Evolutionary conservation across 1,140 invertebrate genomes (phyloP).

Genomic region (Onthophagus taurus): DNA sequence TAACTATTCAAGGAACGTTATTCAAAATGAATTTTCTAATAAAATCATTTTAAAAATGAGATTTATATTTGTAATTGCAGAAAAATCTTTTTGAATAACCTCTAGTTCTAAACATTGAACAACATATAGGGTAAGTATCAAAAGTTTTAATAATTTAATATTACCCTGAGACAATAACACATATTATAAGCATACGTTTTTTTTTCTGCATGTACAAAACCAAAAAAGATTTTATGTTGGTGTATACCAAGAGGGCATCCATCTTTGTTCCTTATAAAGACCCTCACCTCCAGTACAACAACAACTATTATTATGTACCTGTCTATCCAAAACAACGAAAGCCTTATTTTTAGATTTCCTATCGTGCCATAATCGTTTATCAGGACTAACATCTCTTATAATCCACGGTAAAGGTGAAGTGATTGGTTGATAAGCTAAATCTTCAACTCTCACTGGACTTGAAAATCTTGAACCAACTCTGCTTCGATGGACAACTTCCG

Average conservation of each 20-base stretch:
- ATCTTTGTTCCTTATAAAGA: constrained; percentile 23
- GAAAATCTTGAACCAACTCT: constrained; percentile 13
- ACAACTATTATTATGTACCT: constrained; percentile 13
- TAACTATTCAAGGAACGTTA: too few relatives aligned
- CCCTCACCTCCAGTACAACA: constrained; percentile 12
- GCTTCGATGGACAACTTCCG: neutral
- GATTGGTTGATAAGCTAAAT: constrained; percentile 18
- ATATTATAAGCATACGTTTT: too few relatives aligned
- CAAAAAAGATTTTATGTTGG: constrained; percentile 6
- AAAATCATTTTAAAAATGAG: too few relatives aligned
- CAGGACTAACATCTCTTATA: constrained; percentile 1
- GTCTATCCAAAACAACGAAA: constrained; percentile 14
- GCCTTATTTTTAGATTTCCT: constrained; percentile 7
- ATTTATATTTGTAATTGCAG: too few relatives aligned
- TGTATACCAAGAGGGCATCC: constrained; percentile 25
- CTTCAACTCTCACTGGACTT: constrained; percentile 17
- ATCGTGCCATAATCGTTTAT: too few relatives aligned
- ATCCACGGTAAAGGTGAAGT: constrained; percentile 15
- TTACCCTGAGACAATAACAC: too few relatives aligned
- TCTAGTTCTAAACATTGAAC: too few relatives aligned
- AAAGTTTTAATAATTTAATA: too few relatives aligned
- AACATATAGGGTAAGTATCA: too few relatives aligned
- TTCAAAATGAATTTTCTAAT: too few relatives aligned
- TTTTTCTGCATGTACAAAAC: too few relatives aligned
- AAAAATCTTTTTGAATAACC: too few relatives aligned